Percentiles rank a stretch among this genome's conserved stretches.
Evolutionary conservation across 2,888 invertebrate genomes (phyloP).

Genomic region (Megastigmus dorsalis): DNA sequence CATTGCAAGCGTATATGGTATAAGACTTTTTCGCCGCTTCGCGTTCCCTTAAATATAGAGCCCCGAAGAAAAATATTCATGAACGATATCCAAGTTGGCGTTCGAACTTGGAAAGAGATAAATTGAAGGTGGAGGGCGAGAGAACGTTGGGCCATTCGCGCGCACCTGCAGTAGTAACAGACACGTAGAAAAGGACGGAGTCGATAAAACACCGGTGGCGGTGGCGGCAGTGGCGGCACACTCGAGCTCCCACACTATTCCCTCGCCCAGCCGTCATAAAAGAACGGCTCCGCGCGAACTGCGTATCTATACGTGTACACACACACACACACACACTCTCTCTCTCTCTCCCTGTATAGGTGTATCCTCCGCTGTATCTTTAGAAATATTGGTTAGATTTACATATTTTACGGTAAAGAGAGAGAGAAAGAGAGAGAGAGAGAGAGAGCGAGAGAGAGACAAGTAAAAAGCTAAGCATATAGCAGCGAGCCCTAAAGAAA

Average conservation of each 20-base stretch:
- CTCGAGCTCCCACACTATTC: slow-evolving; percentile 54
- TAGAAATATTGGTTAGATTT: slow-evolving; percentile 74
- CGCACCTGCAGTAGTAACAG: slow-evolving; percentile 51
- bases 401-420: slow-evolving; percentile 72
- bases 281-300: not conserved
- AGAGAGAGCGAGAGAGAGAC: no score
- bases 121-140: slow-evolving; percentile 31
- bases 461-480: no score
- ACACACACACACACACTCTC: no score
- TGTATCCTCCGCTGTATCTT: slow-evolving; percentile 62
- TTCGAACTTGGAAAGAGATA: slow-evolving; percentile 61
- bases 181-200: slow-evolving; percentile 52
- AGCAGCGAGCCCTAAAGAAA: slow-evolving; percentile 59
- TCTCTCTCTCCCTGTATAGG: slow-evolving; percentile 15
- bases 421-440: slow-evolving; percentile 60
- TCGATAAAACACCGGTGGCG: slow-evolving; percentile 60
- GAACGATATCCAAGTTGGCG: slow-evolving; percentile 64
- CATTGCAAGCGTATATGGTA: no score
- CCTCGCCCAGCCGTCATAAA: slow-evolving; percentile 66
- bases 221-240: slow-evolving; percentile 63
- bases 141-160: not conserved
- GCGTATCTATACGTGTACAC: no score
- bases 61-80: slow-evolving; percentile 69
- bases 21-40: slow-evolving; percentile 4
- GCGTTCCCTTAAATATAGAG: slow-evolving; percentile 63